A percentile compares a stretch with the other conserved stretches of the same genome.
Evolutionary conservation across 2,797 vertebrate species (phyloP).

Genomic region (Thalassophryne amazonica): DNA sequence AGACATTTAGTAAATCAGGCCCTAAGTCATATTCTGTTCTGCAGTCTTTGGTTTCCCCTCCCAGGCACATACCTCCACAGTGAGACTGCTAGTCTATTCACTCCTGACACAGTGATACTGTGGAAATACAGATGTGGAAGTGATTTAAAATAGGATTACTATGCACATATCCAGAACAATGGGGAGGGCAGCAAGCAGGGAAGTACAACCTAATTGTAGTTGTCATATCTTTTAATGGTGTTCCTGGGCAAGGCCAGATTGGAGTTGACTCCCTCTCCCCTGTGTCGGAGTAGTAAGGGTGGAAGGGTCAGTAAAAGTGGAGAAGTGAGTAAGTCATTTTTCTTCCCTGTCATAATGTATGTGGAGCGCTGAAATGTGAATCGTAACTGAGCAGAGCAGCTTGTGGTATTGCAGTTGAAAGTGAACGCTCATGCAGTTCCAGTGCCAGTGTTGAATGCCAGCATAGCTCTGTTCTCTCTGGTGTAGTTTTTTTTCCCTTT

Average conservation of each 20-base stretch:
- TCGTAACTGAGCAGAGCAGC: slow-evolving; percentile 56
- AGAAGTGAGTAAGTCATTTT: slow-evolving; percentile 69
- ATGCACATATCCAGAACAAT: slow-evolving; percentile 29
- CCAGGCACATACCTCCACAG: slow-evolving; percentile 17
- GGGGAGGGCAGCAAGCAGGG: slow-evolving; percentile 39
- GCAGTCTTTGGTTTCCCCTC: slow-evolving; percentile 35
- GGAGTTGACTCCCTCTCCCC: slow-evolving; percentile 68
- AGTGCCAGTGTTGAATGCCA: slow-evolving; percentile 18
- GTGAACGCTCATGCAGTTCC: slow-evolving; percentile 45
- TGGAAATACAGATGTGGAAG: slow-evolving; percentile 53
- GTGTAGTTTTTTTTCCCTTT: not conserved
- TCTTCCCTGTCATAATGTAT: slow-evolving; percentile 76
- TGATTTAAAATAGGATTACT: slow-evolving; percentile 42
- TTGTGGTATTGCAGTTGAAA: slow-evolving; percentile 42
- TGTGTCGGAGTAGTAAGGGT: slow-evolving; percentile 39
- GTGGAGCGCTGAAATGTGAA: slow-evolving; percentile 47
- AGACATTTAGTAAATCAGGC: no score
- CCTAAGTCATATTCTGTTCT: slow-evolving; percentile 42
- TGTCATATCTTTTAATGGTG: slow-evolving; percentile 77
- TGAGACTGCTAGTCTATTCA: slow-evolving; percentile 35
- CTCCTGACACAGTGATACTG: slow-evolving; percentile 40
- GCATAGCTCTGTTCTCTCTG: not conserved
- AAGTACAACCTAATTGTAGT: slow-evolving; percentile 70
- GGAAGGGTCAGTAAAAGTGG: slow-evolving; percentile 68
- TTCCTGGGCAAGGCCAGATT: slow-evolving; percentile 62